A percentile compares a stretch with the other conserved stretches of the same genome.
Evolutionary conservation across 2,888 invertebrate genomes (phyloP).

Genomic region (Netelia virgata): DNA sequence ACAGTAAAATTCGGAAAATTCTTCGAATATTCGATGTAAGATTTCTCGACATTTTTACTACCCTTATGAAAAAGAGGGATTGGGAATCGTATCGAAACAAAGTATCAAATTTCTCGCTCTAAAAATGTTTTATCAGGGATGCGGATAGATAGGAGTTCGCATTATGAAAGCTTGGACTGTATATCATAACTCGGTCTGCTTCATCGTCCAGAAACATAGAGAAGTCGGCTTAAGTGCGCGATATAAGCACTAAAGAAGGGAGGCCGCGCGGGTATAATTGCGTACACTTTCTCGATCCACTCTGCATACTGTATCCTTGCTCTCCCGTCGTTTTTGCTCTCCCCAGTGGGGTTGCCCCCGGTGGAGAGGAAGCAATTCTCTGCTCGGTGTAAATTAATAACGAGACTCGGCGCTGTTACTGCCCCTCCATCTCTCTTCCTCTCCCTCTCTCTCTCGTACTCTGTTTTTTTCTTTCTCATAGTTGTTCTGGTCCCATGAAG

Average conservation of each 20-base stretch:
- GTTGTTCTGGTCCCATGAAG: constrained; percentile 6
- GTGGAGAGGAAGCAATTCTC: constrained; percentile 75
- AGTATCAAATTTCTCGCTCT: too few species aligned
- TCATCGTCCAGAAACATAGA: not conserved
- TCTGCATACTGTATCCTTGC: constrained; percentile 35
- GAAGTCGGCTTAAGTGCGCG: constrained; percentile 1
- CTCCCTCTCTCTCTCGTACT: constrained; percentile 10
- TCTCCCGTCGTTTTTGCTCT: not conserved
- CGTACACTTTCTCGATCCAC: constrained; percentile 44
- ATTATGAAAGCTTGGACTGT: not conserved
- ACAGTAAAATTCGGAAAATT: too few species aligned
- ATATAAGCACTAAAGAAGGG: constrained; percentile 36
- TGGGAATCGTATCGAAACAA: too few species aligned
- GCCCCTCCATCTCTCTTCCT: not conserved
- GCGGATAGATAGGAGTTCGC: not conserved
- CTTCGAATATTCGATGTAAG: too few species aligned
- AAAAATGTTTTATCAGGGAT: too few species aligned
- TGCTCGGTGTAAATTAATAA: constrained; percentile 80
- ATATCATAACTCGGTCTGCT: constrained; percentile 3
- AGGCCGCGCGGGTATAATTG: constrained; percentile 36
- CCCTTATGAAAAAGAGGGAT: too few species aligned
- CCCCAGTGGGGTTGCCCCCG: constrained; percentile 22
- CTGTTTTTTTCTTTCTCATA: constrained; percentile 42
- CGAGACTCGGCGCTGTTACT: constrained; percentile 58
- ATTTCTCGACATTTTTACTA: too few species aligned